Base-by-base conservation (phyloP, 2,113 vertebrate genomes). In the Phalacrocorax brasilianus region DNA sequence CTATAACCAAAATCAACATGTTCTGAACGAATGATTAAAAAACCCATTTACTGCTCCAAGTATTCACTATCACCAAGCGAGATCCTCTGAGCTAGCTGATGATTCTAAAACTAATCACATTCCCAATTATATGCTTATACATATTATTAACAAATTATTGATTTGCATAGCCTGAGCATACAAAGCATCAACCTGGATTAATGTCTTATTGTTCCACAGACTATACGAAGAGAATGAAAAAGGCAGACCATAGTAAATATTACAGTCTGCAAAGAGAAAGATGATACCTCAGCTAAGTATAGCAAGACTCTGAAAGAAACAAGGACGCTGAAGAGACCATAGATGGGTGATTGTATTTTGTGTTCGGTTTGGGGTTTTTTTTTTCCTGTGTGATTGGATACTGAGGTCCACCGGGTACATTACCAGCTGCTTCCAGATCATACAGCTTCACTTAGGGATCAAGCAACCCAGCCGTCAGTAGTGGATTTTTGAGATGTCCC, bases 61-160 rank as follows among this genome's bases (percentile, higher is more conserved):
- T 91, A 32, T 80, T 79, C 4, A 0, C 66, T 65, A 38, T 71
- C 27, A 61, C 47, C 28, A 22, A 71, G 38, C 2, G 5, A 77
- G n/a, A 67, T 56, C 23, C 58, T 89, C 61, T 49, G 44, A 95
- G 66, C 30, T 82, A 72, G 81, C 38, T 76, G 44, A 44, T 9
- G 21, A 61, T 78, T 82, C 55, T 79, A 82, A 87, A 89, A 59
- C 49, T 67, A 87, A 85, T 75, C 89, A 72, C 27, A 47, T 68
- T 93, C 53, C 27, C 24, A 87, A 78, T 89, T 78, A 63, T 65
- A 45, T 59, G 49, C 62, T 82, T 92, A 76, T 85, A 74, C 77
- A 91, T 92, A 84, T 89, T 80, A 91, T 84, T 83, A 92, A 78
- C 32, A 84, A 91, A 93, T 77, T 89, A 96, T 95, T 87, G 85